phyloP scores from a whole-genome alignment of 2,797 vertebrate genomes.

The Oryzias dopingdopingensis region DNA sequence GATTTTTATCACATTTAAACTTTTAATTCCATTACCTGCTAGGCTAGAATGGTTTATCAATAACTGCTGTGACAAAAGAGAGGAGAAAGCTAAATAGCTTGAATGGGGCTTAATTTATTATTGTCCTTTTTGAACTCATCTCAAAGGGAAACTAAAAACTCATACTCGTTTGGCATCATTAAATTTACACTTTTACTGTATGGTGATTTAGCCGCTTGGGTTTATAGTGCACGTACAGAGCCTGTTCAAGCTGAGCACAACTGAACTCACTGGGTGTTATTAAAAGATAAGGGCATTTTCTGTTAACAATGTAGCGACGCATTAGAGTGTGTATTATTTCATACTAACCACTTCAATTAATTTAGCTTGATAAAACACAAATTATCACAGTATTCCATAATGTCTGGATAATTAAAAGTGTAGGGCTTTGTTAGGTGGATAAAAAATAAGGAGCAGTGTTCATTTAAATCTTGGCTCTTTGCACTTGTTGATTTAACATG shows the following conservation, averaged over 20 bases:
- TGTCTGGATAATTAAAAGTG: constrained; percentile 17
- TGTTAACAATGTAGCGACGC: constrained; percentile 23
- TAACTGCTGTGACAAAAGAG: too few relatives aligned
- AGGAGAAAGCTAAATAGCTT: too few relatives aligned
- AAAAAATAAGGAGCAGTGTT: constrained; percentile 3
- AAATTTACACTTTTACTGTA: neutral
- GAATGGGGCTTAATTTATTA: too few relatives aligned
- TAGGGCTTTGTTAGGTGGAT: constrained; percentile 1
- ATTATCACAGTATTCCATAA: constrained; percentile 23
- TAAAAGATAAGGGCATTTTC: constrained; percentile 37
- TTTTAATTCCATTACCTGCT: too few relatives aligned
- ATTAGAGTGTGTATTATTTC: constrained; percentile 20
- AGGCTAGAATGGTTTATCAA: too few relatives aligned
- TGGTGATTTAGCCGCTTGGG: constrained; percentile 21
- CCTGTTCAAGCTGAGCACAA: constrained; percentile 27
- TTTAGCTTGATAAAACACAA: constrained; percentile 27
- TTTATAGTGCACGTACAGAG: constrained; percentile 18
- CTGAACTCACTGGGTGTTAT: constrained; percentile 29
- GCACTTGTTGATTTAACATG: constrained; percentile 9
- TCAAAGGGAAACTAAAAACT: too few relatives aligned
- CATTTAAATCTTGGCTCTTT: neutral
- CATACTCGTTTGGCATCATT: too few relatives aligned
- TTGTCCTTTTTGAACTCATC: too few relatives aligned
- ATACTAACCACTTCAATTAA: constrained; percentile 26
- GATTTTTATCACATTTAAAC: too few relatives aligned